Percentiles rank a stretch among this genome's conserved stretches.
Evolutionary conservation across 2,797 vertebrate species (phyloP).

Genomic region (Betta splendens): DNA sequence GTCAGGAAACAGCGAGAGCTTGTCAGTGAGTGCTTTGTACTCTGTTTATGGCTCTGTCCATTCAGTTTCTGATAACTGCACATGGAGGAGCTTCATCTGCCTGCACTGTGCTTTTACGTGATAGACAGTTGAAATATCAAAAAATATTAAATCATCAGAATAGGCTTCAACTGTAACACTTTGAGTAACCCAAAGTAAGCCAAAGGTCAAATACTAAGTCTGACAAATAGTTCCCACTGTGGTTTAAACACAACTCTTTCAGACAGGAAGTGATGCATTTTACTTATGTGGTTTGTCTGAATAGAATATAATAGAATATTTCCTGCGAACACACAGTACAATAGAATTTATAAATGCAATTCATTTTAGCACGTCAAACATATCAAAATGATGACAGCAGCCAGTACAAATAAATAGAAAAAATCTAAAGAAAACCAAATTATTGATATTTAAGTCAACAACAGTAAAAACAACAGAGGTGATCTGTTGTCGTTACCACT

Average conservation of each 20-base stretch:
- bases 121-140: background rate
- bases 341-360: too few species aligned
- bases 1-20: conserved; percentile 36
- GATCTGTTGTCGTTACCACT: too few species aligned
- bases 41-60: conserved; percentile 18
- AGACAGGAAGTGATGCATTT: background rate
- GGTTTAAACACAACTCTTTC: background rate
- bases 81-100: conserved; percentile 18
- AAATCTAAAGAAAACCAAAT: too few species aligned
- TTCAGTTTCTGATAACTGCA: background rate
- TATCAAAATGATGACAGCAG: too few species aligned
- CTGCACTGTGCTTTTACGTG: background rate
- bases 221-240: background rate
- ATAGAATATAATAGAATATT: too few species aligned
- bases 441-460: too few species aligned
- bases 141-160: background rate
- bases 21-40: conserved; percentile 55
- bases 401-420: too few species aligned
- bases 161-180: too few species aligned
- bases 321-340: too few species aligned
- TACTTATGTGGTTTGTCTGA: background rate
- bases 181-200: background rate
- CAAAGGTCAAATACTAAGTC: background rate
- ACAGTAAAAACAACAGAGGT: too few species aligned
- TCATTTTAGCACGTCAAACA: too few species aligned